Evolutionary conservation across 35 echinoderm and acorn worm genomes (phyloP), one percentile per base, ranked within the genome.

Genomic region (Amphiura filiformis): DNA sequence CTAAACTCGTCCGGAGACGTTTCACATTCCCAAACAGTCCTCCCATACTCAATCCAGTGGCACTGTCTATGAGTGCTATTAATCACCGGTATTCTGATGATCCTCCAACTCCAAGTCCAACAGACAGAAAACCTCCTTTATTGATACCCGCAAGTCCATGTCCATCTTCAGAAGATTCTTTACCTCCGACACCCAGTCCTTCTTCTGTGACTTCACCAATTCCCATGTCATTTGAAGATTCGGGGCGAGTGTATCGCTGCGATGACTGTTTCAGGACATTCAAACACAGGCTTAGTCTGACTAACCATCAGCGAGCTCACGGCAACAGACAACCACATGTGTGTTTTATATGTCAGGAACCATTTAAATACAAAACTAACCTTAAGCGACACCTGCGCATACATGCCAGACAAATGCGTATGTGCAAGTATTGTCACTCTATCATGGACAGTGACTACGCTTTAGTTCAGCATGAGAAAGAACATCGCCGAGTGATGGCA

Each of bases 381-480:
- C 75, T 96, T 14, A 92, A 78, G 39, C 87, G 94, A 13, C 94
- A 96, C 81, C 76, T 84, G 70, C 83, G 90, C 31, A 88, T 81
- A 9, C 94, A 96, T 75, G 94, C 90, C 35, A 81, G 84, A 26
- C 37, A 96, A 47, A 65, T 96, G 40, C 75, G 79, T n/a, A 96
- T 93, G 28, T 96, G 94, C 57, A 90, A 87, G 15, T 96, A 90
- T 75, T 96, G 94, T 47, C 86, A 87, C 23, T 26, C 57, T 7
- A 92, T 76, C 18, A 80, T 89, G 44, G 87, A 85, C 12, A 92
- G 57, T 37, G 94, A 96, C 83, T 96, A 96, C 32, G 94, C 82
- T 36, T 39, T 96, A 30, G 94, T 93, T 30, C 94, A 96, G 81
- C 94, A 96, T 84, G 94, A 96, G 70, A 92, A 92, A 84, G 47